Evolutionary conservation across 2,797 vertebrate genomes (phyloP), one percentile per base, ranked within the genome.

Genomic region (Distichodus sexfasciatus): DNA sequence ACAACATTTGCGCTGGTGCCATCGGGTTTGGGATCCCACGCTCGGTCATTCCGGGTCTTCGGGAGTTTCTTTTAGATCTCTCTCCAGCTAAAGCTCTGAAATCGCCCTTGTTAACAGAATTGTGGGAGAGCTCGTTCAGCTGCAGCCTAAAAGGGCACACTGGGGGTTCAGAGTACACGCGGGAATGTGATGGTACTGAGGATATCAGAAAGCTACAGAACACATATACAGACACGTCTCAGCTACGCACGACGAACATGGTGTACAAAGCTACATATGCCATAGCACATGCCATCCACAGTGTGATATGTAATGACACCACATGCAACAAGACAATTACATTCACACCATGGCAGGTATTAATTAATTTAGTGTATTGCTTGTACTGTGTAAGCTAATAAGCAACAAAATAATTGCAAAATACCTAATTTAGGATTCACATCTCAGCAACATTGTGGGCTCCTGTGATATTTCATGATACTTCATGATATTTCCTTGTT

Each of bases 221-320:
- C 35, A 74, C 81, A 0, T 89, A 86, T 68, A 85, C 83, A 1
- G 84, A 87, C 67, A 72, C 82, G 0, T 83, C 83, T 44, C 82
- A 87, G 64, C 79, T n/a, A n/a, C n/a, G n/a, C n/a, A n/a, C n/a
- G 21, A 83, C 77, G 15, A 85, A 86, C 75, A 85, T 85, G 84
- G 86, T 86, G 19, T 88, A 88, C 53, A 87, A 87, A 59, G n/a
- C n/a, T n/a, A n/a, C n/a, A n/a, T n/a, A n/a, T 5, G 38, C 38
- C 3, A 75, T 15, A 64, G 0, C n/a, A n/a, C n/a, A n/a, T n/a
- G n/a, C n/a, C n/a, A n/a, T n/a, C n/a, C n/a, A n/a, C n/a, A n/a
- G n/a, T n/a, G n/a, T n/a, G n/a, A n/a, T n/a, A n/a, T n/a, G n/a
- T n/a, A n/a, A n/a, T n/a, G n/a, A n/a, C n/a, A n/a, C n/a, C n/a